A percentile compares a stretch with the other conserved stretches of the same genome.
Conservation (phyloP, 2,113 vertebrate genomes). For the Tinamus guttatus region DNA sequence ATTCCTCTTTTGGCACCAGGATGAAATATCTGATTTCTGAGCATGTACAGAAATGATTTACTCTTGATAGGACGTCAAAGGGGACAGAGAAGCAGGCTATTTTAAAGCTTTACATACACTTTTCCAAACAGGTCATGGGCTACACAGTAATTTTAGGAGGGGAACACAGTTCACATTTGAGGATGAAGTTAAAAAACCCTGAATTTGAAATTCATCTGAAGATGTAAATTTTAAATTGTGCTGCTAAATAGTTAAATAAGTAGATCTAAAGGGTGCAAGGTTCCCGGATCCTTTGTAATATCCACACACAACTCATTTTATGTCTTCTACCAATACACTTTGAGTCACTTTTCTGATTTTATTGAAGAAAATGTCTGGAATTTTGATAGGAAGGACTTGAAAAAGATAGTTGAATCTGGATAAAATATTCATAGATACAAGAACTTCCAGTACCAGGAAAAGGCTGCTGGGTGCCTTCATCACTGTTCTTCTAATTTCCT, state of each 20-base stretch:
- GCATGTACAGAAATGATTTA: neutral
- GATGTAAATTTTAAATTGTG: slow-evolving; percentile 61
- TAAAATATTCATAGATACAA: slow-evolving; percentile 75
- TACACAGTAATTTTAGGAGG: slow-evolving; percentile 30
- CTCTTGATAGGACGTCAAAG: neutral
- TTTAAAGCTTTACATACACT: neutral
- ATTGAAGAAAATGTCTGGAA: slow-evolving; percentile 75
- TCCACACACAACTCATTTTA: slow-evolving; percentile 42
- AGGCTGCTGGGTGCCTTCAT: slow-evolving; percentile 70
- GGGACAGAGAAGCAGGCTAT: neutral
- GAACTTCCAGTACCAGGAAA: slow-evolving; percentile 58
- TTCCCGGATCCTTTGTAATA: slow-evolving; percentile 63
- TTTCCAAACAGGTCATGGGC: neutral
- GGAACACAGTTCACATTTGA: neutral
- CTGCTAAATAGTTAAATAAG: slow-evolving; percentile 70
- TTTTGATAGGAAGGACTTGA: slow-evolving; percentile 74
- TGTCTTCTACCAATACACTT: slow-evolving; percentile 66
- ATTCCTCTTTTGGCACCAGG: slow-evolving; percentile 16
- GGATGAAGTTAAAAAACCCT: neutral
- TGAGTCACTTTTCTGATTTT: slow-evolving; percentile 57
- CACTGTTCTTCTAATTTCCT: slow-evolving; percentile 74
- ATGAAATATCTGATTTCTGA: neutral
- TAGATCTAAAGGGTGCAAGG: slow-evolving; percentile 55
- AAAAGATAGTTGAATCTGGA: slow-evolving; percentile 73
- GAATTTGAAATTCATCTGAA: slow-evolving; percentile 41